Percentiles rank a stretch among this genome's conserved stretches.
Conservation (phyloP, 2,113 vertebrate species). For the Thunnus maccoyii region DNA sequence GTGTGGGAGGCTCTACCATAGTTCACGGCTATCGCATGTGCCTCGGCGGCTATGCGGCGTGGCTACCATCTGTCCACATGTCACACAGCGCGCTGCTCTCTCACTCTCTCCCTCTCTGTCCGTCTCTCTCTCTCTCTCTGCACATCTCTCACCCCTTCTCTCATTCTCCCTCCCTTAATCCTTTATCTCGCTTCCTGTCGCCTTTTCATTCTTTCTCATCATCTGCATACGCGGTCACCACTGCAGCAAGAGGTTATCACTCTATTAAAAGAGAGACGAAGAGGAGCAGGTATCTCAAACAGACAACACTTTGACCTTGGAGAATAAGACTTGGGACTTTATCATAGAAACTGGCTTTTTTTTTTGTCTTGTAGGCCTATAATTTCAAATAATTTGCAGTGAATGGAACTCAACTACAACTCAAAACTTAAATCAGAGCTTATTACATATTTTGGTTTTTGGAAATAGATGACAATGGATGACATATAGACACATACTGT, state of each 20-base stretch:
- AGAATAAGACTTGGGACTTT: slow-evolving; percentile 12
- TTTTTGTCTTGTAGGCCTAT: neutral
- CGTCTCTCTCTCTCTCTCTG: slow-evolving; percentile 29
- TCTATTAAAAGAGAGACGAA: slow-evolving; percentile 39
- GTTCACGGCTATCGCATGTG: slow-evolving; percentile 81
- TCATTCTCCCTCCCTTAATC: slow-evolving; percentile 30
- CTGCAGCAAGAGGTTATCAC: slow-evolving; percentile 32
- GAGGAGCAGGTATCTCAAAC: neutral
- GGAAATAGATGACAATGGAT: neutral
- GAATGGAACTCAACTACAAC: neutral
- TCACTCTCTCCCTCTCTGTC: slow-evolving; percentile 50
- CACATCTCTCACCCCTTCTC: slow-evolving; percentile 42
- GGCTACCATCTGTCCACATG: slow-evolving; percentile 78
- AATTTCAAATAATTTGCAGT: slow-evolving; percentile 21
- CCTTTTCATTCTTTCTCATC: slow-evolving; percentile 33
- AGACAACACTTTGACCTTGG: slow-evolving; percentile 21
- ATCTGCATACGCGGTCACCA: neutral
- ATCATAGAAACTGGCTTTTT: neutral
- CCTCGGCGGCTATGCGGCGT: slow-evolving; percentile 63
- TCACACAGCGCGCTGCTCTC: slow-evolving; percentile 66
- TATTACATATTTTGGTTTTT: no score
- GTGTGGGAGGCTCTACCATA: slow-evolving; percentile 69
- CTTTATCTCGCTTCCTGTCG: slow-evolving; percentile 35
- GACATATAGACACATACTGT: neutral
- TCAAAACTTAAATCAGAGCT: no score